These are phyloP conservation scores for Sylvilagus floridanus DNA, from an alignment of 2,797 vertebrate species.

Conservation along the genomic window DNA sequence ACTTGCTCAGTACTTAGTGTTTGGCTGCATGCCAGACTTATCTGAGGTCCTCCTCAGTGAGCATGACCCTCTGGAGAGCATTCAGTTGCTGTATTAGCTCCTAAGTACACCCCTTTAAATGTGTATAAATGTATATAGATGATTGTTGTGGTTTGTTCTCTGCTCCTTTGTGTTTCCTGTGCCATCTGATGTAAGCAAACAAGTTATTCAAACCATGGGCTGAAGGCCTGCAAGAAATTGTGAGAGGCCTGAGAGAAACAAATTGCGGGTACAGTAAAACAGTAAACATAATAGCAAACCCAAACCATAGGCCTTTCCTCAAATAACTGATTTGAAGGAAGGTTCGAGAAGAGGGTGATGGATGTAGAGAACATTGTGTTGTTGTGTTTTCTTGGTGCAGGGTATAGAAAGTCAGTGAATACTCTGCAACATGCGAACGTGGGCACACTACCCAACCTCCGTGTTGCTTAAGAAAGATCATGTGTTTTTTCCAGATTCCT, in stretches of 20 bases:
- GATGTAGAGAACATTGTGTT: not conserved
- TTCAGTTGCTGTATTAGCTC: slow-evolving; percentile 32
- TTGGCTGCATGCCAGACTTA: slow-evolving; percentile 47
- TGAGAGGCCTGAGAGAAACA: slow-evolving; percentile 32
- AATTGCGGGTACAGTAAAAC: not conserved
- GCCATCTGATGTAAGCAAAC: slow-evolving; percentile 25
- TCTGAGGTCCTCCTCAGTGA: slow-evolving; percentile 57
- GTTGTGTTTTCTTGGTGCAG: not conserved
- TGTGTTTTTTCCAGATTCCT: not conserved
- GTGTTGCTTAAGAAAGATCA: not conserved
- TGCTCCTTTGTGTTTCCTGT: slow-evolving; percentile 44
- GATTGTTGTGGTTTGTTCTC: slow-evolving; percentile 46
- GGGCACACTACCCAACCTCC: not conserved
- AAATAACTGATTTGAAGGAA: not conserved
- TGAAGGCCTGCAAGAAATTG: not conserved
- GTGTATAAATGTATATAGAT: not conserved
- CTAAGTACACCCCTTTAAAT: slow-evolving; percentile 48
- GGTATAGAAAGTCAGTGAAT: not conserved
- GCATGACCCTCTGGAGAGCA: slow-evolving; percentile 15
- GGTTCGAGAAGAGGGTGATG: not conserved
- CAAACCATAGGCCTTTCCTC: not conserved
- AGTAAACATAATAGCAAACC: slow-evolving; percentile 12
- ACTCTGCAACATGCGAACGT: not conserved
- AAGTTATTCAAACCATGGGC: not conserved
- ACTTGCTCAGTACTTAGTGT: slow-evolving; percentile 39